A percentile compares a stretch with the other conserved stretches of the same genome.
Evolutionary conservation across 92 coral and sea anemone species (phyloP).

Genomic region (Siderastrea siderea): DNA sequence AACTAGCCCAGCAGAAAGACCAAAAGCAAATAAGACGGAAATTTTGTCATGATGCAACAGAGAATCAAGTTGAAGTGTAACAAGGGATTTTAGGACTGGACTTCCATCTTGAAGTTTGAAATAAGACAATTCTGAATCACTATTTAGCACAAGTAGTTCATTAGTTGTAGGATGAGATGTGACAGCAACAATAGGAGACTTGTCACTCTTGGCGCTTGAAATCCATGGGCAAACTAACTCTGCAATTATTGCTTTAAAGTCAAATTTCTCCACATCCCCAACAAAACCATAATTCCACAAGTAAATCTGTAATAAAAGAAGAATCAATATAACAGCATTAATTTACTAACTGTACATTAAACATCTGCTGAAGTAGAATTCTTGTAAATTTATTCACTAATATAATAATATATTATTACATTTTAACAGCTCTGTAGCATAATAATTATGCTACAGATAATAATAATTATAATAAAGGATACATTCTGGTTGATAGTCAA

Average conservation of each 20-base stretch:
- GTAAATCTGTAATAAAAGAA: constrained; percentile 69
- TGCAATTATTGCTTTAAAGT: constrained; percentile 85
- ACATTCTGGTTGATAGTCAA: too few species aligned
- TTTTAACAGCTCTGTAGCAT: too few species aligned
- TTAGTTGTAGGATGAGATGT: constrained; percentile 82
- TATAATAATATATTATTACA: too few species aligned
- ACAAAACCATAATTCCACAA: constrained; percentile 75
- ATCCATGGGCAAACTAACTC: constrained; percentile 82
- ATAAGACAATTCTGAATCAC: constrained; percentile 45
- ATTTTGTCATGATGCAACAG: constrained; percentile 34
- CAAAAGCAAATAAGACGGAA: constrained; percentile 59
- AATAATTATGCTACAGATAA: too few species aligned
- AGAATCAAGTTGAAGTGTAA: constrained; percentile 39
- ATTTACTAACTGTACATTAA: neutral
- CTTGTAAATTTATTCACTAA: too few species aligned
- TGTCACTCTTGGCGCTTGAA: constrained; percentile 11
- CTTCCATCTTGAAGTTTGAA: constrained; percentile 70
- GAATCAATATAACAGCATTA: neutral
- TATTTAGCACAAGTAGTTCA: constrained; percentile 79
- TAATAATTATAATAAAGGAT: too few species aligned
- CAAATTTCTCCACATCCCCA: constrained; percentile 72
- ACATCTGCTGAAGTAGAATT: too few species aligned
- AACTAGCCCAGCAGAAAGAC: constrained; percentile 77
- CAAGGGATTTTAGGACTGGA: constrained; percentile 61
- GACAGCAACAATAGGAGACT: constrained; percentile 46